A percentile compares a stretch with the other conserved stretches of the same genome.
Conservation (phyloP, 2,797 vertebrate species). For the Semotilus atromaculatus region DNA sequence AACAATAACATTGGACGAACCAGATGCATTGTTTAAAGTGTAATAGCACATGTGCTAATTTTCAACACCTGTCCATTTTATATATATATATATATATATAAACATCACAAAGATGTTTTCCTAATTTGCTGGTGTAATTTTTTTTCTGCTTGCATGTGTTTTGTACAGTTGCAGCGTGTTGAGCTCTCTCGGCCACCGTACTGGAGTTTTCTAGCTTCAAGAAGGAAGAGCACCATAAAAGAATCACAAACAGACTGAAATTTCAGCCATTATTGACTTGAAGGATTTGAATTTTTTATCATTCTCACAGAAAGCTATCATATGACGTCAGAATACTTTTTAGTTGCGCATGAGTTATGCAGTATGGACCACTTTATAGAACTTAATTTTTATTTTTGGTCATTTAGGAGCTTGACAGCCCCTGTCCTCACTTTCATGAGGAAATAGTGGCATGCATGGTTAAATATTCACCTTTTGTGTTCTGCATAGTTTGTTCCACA, state of each 20-base stretch:
- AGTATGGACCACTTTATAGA: no score
- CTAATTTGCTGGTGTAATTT: background rate
- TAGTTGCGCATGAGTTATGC: background rate
- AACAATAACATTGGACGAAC: no score
- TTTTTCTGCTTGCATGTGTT: background rate
- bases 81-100: no score
- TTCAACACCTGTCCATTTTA: no score
- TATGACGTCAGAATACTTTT: background rate
- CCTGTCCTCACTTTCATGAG: background rate
- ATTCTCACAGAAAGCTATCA: no score
- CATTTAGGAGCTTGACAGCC: background rate
- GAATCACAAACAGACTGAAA: background rate
- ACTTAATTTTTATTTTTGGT: background rate
- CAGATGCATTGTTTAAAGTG: no score
- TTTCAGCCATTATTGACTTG: background rate
- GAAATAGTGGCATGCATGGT: background rate
- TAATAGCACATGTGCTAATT: no score
- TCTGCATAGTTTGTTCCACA: background rate
- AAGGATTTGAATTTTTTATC: background rate
- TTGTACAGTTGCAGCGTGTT: background rate
- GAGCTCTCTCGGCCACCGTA: no score
- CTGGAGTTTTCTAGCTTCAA: background rate
- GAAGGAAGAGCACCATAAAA: background rate
- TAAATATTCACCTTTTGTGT: background rate
- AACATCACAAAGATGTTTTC: background rate